Conservation (phyloP, 2,113 vertebrate species). For the Prionailurus viverrinus region DNA sequence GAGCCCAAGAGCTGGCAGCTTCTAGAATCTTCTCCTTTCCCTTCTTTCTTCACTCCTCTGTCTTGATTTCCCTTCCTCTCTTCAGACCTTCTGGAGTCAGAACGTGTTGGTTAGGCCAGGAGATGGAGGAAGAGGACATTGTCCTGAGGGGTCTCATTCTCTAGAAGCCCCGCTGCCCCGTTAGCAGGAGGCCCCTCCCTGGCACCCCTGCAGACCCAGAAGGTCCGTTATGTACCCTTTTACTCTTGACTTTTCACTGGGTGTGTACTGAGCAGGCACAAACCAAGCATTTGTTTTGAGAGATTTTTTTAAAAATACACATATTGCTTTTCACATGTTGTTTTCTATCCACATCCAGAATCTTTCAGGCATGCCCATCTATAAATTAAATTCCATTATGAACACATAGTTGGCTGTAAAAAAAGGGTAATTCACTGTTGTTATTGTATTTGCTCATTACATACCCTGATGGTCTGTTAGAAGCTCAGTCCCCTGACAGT, state of each 20-base stretch:
- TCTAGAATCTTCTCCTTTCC: too few relatives aligned
- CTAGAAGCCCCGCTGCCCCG: background rate
- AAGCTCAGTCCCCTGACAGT: background rate
- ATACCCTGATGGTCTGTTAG: background rate
- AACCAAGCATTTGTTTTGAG: background rate
- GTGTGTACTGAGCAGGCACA: background rate
- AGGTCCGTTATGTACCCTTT: background rate
- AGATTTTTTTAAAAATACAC: background rate
- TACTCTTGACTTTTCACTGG: background rate
- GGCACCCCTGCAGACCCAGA: too few relatives aligned
- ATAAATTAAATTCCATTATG: slow-evolving; percentile 62
- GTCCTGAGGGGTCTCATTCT: background rate
- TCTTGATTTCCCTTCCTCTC: background rate
- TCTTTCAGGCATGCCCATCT: slow-evolving; percentile 45
- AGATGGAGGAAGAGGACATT: background rate
- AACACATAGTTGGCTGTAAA: background rate
- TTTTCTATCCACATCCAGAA: background rate
- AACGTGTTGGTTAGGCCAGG: background rate
- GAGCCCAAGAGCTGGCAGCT: fast-evolving
- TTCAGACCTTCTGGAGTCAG: background rate
- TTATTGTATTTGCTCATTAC: slow-evolving; percentile 34
- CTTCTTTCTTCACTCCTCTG: background rate
- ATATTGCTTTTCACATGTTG: background rate
- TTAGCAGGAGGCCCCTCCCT: background rate
- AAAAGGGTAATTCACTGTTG: background rate